Conservation (phyloP, 2,113 vertebrate genomes). For the Progne subis region DNA sequence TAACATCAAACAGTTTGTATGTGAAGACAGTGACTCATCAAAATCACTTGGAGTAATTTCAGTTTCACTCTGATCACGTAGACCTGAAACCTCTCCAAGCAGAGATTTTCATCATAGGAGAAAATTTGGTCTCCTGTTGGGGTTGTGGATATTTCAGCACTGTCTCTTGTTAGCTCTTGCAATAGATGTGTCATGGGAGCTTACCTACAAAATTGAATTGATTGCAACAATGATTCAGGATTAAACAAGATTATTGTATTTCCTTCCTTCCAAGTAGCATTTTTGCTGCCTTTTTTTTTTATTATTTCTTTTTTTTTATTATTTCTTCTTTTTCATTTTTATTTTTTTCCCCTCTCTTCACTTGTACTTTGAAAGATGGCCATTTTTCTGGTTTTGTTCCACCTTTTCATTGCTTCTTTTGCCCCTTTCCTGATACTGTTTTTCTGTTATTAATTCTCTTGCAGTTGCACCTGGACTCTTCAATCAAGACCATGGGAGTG, state of each 20-base stretch:
- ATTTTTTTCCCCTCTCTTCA: not conserved
- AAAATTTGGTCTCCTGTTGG: conserved; percentile 34
- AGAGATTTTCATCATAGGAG: conserved; percentile 41
- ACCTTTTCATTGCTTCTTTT: not conserved
- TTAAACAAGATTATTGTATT: conserved; percentile 40
- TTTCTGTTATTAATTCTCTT: not conserved
- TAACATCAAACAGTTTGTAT: conserved; percentile 10
- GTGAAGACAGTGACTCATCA: conserved; percentile 41
- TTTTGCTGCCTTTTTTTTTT: not conserved
- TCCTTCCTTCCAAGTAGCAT: not conserved
- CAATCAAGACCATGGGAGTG: not conserved
- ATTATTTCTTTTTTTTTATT: not conserved
- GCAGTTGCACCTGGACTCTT: not conserved
- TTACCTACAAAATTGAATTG: conserved; percentile 47
- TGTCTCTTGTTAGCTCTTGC: conserved; percentile 9
- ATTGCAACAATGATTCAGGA: conserved; percentile 40
- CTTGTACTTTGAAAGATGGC: not conserved
- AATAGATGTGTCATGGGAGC: conserved; percentile 6
- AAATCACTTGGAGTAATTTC: conserved; percentile 55
- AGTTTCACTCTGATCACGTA: conserved; percentile 50
- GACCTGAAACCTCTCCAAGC: conserved; percentile 42
- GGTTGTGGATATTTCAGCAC: conserved; percentile 16
- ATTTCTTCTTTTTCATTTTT: not conserved
- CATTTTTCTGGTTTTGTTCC: not conserved
- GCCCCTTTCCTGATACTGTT: not conserved